Conservation (phyloP, 2,113 vertebrate species). For the Pedetes capensis region DNA sequence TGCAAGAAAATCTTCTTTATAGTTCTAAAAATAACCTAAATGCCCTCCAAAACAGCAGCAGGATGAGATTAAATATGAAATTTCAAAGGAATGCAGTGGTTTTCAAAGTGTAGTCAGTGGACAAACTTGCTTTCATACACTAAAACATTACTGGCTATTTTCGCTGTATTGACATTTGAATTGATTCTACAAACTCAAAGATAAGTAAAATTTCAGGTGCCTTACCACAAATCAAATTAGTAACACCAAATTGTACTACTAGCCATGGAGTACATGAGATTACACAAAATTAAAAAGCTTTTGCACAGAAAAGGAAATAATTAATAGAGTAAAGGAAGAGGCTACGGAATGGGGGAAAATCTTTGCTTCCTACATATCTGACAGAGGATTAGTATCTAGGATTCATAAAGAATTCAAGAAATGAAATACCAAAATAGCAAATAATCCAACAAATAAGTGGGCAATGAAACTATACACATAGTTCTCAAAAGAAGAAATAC, state of each 20-base stretch:
- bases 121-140: background rate
- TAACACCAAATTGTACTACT: background rate
- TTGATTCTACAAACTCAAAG: background rate
- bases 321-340: too few species aligned
- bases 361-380: too few species aligned
- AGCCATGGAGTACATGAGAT: rapidly evolving
- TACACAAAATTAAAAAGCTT: background rate
- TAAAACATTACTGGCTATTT: background rate
- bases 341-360: too few species aligned
- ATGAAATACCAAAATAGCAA: too few species aligned
- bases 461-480: too few species aligned
- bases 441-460: too few species aligned
- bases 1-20: background rate
- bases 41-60: background rate
- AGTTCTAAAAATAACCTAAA: background rate
- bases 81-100: background rate
- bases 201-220: background rate
- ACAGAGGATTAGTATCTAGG: too few species aligned
- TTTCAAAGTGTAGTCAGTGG: background rate
- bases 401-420: too few species aligned
- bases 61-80: background rate
- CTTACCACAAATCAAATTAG: background rate
- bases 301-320: too few species aligned
- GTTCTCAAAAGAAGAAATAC: too few species aligned
- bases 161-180: background rate